These are phyloP conservation scores for Cygnus atratus DNA, from an alignment of 2,113 vertebrate species.

Conservation along the genomic window DNA sequence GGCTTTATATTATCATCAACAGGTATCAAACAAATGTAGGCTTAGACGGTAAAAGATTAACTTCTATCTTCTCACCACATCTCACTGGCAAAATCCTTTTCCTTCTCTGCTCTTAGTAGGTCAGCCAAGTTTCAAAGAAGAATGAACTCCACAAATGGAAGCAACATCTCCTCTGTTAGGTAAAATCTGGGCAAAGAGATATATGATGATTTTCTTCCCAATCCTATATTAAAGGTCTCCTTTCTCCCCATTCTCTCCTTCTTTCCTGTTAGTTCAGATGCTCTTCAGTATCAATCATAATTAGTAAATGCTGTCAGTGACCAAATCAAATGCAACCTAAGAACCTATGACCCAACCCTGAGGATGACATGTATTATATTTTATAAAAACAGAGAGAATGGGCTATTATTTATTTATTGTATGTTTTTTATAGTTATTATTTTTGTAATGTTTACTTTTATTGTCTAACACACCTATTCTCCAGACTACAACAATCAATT, in stretches of 20 bases:
- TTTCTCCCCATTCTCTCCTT: neutral
- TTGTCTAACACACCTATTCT: neutral
- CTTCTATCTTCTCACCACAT: neutral
- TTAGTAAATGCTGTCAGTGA: neutral
- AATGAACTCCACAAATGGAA: neutral
- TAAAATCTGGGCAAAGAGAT: neutral
- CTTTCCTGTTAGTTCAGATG: neutral
- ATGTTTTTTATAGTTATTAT: too few relatives aligned
- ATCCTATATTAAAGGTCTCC: neutral
- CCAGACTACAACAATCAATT: neutral
- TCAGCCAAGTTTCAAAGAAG: neutral
- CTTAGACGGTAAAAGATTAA: accelerated
- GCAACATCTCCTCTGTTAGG: neutral
- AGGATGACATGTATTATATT: neutral
- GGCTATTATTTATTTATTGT: neutral
- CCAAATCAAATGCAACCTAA: neutral
- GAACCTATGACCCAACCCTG: neutral
- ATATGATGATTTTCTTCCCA: neutral
- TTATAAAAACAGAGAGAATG: neutral
- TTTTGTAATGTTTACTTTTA: too few relatives aligned
- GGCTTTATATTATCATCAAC: neutral
- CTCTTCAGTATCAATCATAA: neutral
- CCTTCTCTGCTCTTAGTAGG: neutral
- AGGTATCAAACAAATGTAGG: neutral
- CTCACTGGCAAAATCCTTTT: neutral